These are phyloP conservation scores for Promerops cafer DNA, from an alignment of 2,113 vertebrate species.

Conservation along the genomic window DNA sequence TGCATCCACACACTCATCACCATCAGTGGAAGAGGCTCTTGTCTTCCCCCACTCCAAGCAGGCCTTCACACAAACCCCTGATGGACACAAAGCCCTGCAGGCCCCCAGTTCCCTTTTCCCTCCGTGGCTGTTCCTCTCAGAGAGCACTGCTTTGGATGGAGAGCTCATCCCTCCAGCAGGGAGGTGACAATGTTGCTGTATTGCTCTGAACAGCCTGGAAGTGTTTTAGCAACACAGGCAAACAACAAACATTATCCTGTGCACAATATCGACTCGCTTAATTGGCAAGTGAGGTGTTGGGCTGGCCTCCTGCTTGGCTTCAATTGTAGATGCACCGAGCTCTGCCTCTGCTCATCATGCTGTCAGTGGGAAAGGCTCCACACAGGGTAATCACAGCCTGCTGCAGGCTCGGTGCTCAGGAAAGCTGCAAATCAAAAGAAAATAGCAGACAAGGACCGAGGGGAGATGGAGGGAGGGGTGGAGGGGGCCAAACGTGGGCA, in stretches of 20 bases:
- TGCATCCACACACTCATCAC: background rate
- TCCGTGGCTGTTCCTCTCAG: background rate
- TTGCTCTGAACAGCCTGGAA: background rate
- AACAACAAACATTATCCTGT: conserved; percentile 37
- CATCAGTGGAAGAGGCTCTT: background rate
- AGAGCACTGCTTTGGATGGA: background rate
- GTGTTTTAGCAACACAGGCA: conserved; percentile 47
- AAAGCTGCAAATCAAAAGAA: conserved; percentile 54
- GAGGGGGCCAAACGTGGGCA: background rate
- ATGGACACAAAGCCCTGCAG: background rate
- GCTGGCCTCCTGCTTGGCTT: conserved; percentile 45
- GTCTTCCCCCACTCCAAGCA: background rate
- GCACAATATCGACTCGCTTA: conserved; percentile 28
- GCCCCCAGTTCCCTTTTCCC: background rate
- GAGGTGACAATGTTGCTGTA: background rate
- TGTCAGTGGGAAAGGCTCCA: conserved; percentile 52
- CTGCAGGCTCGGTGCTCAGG: background rate
- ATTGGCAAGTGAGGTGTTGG: conserved; percentile 48
- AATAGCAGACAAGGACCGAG: background rate
- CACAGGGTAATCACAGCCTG: conserved; percentile 38
- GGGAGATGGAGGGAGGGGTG: background rate
- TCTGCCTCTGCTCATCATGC: conserved; percentile 26
- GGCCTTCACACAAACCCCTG: background rate
- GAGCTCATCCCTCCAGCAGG: background rate
- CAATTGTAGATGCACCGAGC: conserved; percentile 16